Evolutionary conservation across 2,113 vertebrate species (phyloP).

Genomic region (Tricholaema leucomelas): DNA sequence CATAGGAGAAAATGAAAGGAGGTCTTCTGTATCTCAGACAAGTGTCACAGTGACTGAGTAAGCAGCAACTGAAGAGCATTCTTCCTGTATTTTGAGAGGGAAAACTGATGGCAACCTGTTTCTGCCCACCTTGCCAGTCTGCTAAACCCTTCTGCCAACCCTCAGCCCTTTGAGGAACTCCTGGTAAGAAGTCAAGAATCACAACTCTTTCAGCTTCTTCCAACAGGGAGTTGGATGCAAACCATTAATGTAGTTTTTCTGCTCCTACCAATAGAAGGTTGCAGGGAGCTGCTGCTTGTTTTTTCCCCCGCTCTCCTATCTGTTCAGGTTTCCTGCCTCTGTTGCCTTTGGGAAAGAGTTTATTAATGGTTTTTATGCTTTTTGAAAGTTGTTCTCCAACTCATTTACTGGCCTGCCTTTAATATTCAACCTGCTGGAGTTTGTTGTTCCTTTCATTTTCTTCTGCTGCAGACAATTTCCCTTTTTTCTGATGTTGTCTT

Average conservation of each 20-base stretch:
- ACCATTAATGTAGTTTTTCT: not conserved
- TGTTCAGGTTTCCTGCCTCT: not conserved
- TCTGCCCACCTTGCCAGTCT: not conserved
- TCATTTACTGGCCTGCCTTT: not conserved
- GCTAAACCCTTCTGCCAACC: not conserved
- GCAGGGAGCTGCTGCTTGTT: not conserved
- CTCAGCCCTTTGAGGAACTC: not conserved
- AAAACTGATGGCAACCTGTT: not conserved
- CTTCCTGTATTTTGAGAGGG: no score
- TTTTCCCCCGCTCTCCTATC: no score
- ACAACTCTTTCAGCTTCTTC: not conserved
- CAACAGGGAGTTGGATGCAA: not conserved
- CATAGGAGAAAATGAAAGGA: no score
- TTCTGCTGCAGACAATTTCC: not conserved
- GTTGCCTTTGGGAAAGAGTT: not conserved
- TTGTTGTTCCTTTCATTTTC: not conserved
- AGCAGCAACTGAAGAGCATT: no score
- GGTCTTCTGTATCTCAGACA: no score
- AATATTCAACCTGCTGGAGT: not conserved
- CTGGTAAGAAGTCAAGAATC: not conserved
- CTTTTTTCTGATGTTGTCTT: not conserved
- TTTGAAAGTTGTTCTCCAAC: not conserved
- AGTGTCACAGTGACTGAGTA: no score
- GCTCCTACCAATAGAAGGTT: not conserved
- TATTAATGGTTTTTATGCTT: not conserved